phyloP scores from a whole-genome alignment of 2,113 vertebrate genomes.

The Ptilonorhynchus violaceus region DNA sequence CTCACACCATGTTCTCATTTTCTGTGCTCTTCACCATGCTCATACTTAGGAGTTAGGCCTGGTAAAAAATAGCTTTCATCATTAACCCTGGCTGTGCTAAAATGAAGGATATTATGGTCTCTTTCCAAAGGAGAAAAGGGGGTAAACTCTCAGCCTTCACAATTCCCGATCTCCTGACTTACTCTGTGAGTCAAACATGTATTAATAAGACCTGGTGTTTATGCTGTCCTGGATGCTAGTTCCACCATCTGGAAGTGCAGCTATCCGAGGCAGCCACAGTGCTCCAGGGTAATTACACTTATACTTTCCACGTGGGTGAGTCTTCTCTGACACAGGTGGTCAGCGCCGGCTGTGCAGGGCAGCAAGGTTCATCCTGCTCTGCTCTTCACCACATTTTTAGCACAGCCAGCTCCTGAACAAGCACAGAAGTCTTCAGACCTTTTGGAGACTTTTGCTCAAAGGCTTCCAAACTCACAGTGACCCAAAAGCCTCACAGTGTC shows the following conservation, averaged over 20 bases:
- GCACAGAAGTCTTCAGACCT: not conserved
- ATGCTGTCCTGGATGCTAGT: not conserved
- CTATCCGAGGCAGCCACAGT: not conserved
- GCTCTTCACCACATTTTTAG: not conserved
- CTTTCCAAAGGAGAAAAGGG: not conserved
- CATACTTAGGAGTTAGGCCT: not conserved
- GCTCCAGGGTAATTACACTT: not conserved
- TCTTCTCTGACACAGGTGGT: fast-evolving
- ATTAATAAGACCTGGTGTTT: not conserved
- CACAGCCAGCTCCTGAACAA: not conserved
- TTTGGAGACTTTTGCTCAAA: not conserved
- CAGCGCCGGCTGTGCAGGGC: not conserved
- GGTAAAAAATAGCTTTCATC: not conserved
- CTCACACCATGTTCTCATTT: not conserved
- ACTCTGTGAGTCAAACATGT: not conserved
- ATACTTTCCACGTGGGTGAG: not conserved
- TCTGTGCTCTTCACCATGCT: not conserved
- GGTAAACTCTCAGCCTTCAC: not conserved
- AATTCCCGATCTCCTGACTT: not conserved
- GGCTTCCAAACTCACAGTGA: not conserved
- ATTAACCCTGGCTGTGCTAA: not conserved
- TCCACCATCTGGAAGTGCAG: not conserved
- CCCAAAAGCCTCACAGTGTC: not conserved
- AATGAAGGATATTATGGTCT: not conserved
- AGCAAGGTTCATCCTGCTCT: not conserved